Percentiles rank a stretch among this genome's conserved stretches.
Evolutionary conservation across 2,797 vertebrate genomes (phyloP).

Genomic region (Nannoperca australis): DNA sequence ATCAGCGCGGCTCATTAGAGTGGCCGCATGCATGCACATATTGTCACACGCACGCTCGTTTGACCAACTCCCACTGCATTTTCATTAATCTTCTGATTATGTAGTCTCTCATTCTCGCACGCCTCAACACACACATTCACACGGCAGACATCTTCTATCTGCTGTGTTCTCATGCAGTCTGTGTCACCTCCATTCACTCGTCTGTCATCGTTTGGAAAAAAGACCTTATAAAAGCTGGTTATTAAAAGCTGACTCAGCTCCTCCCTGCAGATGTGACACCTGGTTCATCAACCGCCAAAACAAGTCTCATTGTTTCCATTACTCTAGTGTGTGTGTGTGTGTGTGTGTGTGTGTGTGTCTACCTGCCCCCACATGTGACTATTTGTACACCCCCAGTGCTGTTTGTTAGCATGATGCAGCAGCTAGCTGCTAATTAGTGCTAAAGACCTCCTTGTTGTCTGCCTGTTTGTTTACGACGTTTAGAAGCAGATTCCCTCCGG

Average conservation of each 20-base stretch:
- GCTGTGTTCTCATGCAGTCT: constrained; percentile 41
- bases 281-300: constrained; percentile 70
- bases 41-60: constrained; percentile 7
- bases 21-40: neutral
- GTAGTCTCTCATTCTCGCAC: constrained; percentile 1
- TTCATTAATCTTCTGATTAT: constrained; percentile 23
- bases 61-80: neutral
- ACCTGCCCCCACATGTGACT: constrained; percentile 51
- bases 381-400: constrained; percentile 32
- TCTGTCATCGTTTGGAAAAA: constrained; percentile 57
- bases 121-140: neutral
- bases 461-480: constrained; percentile 70
- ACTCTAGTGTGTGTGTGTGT: constrained; percentile 22
- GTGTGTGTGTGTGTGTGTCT: constrained; percentile 27
- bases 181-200: constrained; percentile 43
- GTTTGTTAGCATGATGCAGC: constrained; percentile 56
- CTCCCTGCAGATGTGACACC: constrained; percentile 81
- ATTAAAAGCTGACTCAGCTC: constrained; percentile 76
- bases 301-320: constrained; percentile 80
- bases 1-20: constrained; percentile 13
- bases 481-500: constrained; percentile 54
- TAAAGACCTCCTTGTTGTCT: constrained; percentile 67
- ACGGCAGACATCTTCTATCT: constrained; percentile 33
- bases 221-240: constrained; percentile 62
- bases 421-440: constrained; percentile 73